phyloP scores from a whole-genome alignment of 2,797 vertebrate species.

The Epinephelus awoara region DNA sequence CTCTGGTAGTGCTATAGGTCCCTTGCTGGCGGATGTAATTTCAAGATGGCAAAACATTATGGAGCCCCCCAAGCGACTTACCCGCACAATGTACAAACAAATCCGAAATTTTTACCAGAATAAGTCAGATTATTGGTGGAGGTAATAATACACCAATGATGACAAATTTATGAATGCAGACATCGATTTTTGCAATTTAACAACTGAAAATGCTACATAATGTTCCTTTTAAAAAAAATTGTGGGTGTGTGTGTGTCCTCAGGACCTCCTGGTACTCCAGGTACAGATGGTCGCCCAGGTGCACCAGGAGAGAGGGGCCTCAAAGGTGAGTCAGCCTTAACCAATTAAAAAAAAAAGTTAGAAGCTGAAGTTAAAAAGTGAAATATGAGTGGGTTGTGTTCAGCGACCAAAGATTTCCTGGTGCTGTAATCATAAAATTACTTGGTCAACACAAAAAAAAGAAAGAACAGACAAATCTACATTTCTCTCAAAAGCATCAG shows the following conservation, averaged over 20 bases:
- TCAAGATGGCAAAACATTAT: too few species aligned
- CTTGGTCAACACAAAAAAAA: neutral
- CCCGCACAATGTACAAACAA: too few species aligned
- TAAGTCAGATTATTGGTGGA: too few species aligned
- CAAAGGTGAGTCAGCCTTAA: slow-evolving; percentile 59
- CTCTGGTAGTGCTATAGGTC: too few species aligned
- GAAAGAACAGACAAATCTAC: neutral
- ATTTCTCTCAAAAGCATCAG: neutral
- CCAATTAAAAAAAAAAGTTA: neutral
- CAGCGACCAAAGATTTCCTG: neutral
- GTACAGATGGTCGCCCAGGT: slow-evolving; percentile 42
- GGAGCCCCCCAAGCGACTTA: too few species aligned
- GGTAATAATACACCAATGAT: too few species aligned
- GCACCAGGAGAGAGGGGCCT: slow-evolving; percentile 51
- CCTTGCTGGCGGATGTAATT: too few species aligned
- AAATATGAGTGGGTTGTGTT: neutral
- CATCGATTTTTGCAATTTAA: too few species aligned
- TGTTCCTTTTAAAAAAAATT: too few species aligned
- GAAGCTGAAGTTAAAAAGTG: neutral
- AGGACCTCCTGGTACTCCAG: slow-evolving; percentile 55
- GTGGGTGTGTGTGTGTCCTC: slow-evolving; percentile 10
- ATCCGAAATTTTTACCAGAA: too few species aligned
- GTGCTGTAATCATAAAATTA: neutral
- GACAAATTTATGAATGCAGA: too few species aligned
- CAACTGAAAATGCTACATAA: too few species aligned